Base-by-base conservation (phyloP, 2,888 invertebrate species). In the Sussaba pulchella region DNA sequence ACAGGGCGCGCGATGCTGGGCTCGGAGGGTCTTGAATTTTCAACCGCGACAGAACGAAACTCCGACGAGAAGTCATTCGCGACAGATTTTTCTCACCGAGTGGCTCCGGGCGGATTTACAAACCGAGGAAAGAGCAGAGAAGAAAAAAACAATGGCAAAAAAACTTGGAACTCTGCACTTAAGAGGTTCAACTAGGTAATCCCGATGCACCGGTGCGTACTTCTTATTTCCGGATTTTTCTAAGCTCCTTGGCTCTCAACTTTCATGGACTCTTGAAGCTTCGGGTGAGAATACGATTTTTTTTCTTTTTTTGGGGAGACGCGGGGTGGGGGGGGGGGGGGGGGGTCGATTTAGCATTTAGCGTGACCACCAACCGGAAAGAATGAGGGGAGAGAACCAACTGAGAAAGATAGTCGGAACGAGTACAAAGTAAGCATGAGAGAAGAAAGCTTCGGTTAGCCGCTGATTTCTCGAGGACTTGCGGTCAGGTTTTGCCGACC, bases 21-120 rank as follows among this genome's bases (percentile, higher is more conserved):
- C 76, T 45, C 54, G 36, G 45, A 63, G 36, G 50, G 36, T 70
- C 36, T 36, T n/a, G n/a, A 54, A 14, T 39, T 76, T 24, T n/a
- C 54, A 76, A 45, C 43, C 36, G 24, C 45, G 45, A 39, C 10
- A 39, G 19, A 12, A n/a, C 12, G 45, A 54, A 47, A 41, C 24
- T 26, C 19, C n/a, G n/a, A 41, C 31, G 10, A 63, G 45, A 41
- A 52, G 14, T 17, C 47, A n/a, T n/a, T n/a, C 59, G 45, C 72
- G 52, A 19, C 59, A 52, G 57, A n/a, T 21, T 43, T 54, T 61
- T 12, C 39, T 9, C 39, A 59, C 19, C 59, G 12, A 31, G 57
- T 57, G 14, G 21, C 21, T 17, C 67, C 39, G n/a, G 19, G 9
- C 50, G 41, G 39, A 21, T 67, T 67, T 67, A 67, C 39, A 52